Conservation (phyloP, 1,140 invertebrate genomes). For the Eciton burchellii region DNA sequence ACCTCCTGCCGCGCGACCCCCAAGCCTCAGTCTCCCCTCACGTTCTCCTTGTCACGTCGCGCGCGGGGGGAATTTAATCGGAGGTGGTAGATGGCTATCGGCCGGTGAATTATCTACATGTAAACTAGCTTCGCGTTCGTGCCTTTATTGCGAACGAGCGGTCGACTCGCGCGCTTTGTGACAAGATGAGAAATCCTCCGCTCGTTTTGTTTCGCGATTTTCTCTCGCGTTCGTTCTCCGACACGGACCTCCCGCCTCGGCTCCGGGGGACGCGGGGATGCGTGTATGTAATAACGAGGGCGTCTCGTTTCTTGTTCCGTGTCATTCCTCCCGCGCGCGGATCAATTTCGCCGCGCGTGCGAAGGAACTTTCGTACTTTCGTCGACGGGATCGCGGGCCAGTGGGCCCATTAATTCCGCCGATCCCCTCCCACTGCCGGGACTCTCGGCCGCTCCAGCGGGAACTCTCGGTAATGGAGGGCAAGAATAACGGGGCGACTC, state of each 20-base stretch:
- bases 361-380: too few species aligned
- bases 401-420: not conserved
- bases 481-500: too few species aligned
- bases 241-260: constrained; percentile 62
- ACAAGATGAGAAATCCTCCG: constrained; percentile 72
- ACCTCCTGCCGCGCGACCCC: too few species aligned
- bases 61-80: constrained; percentile 66
- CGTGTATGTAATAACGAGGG: constrained; percentile 51
- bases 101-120: constrained; percentile 74
- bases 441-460: not conserved
- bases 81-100: constrained; percentile 72
- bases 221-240: constrained; percentile 24
- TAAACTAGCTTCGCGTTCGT: constrained; percentile 72
- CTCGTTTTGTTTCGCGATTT: constrained; percentile 70
- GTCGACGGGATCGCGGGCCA: too few species aligned
- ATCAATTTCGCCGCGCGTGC: constrained; percentile 65
- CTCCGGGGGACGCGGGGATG: constrained; percentile 22
- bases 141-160: constrained; percentile 70
- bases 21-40: not conserved
- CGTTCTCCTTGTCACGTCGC: constrained; percentile 5
- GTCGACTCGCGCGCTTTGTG: constrained; percentile 76
- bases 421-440: not conserved
- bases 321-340: constrained; percentile 53
- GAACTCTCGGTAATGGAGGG: too few species aligned
- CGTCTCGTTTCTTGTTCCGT: constrained; percentile 41